Evolutionary conservation across 2,797 vertebrate genomes (phyloP), one percentile per base, ranked within the genome.

Genomic region (Cyprinella venusta): DNA sequence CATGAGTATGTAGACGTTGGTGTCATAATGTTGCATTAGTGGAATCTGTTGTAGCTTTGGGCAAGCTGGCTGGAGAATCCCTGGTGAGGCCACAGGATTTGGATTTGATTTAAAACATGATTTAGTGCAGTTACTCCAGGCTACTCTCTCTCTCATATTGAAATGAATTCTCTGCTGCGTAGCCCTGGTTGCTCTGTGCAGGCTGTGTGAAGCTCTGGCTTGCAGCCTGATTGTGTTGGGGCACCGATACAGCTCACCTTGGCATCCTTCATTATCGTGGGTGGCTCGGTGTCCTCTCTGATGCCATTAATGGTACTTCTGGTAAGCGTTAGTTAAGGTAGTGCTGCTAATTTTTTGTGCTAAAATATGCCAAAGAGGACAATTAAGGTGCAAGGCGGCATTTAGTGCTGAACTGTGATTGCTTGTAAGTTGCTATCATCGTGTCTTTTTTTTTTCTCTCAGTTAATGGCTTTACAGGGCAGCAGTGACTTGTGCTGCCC

Each of bases 41-140:
- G 61, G 81, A 80, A 83, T 76, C 81, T 72, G 69, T 81, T 86
- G 86, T 83, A 90, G 87, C 86, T 85, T 86, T 83, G 85, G 76
- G 89, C 86, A 84, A 90, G 90, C 85, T 79, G 88, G 87, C 86
- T 77, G 81, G 72, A 85, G 84, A 83, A 83, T 74, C 63, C 79
- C 72, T 84, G 83, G 89, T 86, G 85, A 76, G 50, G 50, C 65
- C 74, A 83, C 36, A 83, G 19, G 54, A 70, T 83, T 77, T 61
- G 21, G 77, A 83, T 83, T 83, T 68, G 52, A 83, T 83, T 70
- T 77, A 70, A 83, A 77, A 48, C 59, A 50, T 79, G 64, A 82
- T 63, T 80, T 83, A 68, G 26, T 67, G 42, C 64, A 40, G 63
- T 72, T 52, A 65, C 61, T 76, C 12, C 26, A 61, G 64, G 65